These are phyloP conservation scores for Oligia strigilis DNA, from an alignment of 2,888 invertebrate genomes.

Conservation along the genomic window DNA sequence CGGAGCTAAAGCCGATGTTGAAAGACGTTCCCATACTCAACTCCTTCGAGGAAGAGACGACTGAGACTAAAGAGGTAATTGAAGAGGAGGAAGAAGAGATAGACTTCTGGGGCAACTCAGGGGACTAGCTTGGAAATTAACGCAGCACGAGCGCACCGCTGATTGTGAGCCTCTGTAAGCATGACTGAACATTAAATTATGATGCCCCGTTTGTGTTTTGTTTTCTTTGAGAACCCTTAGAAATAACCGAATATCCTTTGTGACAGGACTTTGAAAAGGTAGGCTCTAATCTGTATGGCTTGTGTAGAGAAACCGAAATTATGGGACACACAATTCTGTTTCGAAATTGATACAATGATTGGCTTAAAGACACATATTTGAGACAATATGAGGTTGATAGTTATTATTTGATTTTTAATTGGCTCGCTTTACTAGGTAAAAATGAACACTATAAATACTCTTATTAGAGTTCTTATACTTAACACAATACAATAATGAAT, in stretches of 20 bases:
- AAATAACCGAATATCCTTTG: constrained; percentile 73
- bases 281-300: constrained; percentile 84
- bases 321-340: constrained; percentile 33
- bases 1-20: constrained; percentile 71
- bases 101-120: constrained; percentile 86
- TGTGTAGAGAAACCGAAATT: constrained; percentile 59
- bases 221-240: constrained; percentile 73
- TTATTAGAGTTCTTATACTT: not conserved
- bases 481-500: constrained; percentile 28
- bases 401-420: constrained; percentile 56
- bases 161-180: constrained; percentile 82
- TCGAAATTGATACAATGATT: constrained; percentile 35
- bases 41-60: constrained; percentile 86
- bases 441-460: constrained; percentile 15
- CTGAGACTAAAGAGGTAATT: constrained; percentile 84
- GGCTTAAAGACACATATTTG: constrained; percentile 45
- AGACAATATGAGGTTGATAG: constrained; percentile 49
- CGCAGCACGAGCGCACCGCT: constrained; percentile 80
- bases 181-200: constrained; percentile 88
- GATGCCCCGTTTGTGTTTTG: constrained; percentile 83
- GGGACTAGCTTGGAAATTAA: constrained; percentile 79
- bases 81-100: constrained; percentile 80
- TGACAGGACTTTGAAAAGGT: constrained; percentile 73
- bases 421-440: constrained; percentile 36
- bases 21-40: constrained; percentile 81